Conservation (phyloP, 2,888 invertebrate genomes). For the Caenorhabditis macrosperma region DNA sequence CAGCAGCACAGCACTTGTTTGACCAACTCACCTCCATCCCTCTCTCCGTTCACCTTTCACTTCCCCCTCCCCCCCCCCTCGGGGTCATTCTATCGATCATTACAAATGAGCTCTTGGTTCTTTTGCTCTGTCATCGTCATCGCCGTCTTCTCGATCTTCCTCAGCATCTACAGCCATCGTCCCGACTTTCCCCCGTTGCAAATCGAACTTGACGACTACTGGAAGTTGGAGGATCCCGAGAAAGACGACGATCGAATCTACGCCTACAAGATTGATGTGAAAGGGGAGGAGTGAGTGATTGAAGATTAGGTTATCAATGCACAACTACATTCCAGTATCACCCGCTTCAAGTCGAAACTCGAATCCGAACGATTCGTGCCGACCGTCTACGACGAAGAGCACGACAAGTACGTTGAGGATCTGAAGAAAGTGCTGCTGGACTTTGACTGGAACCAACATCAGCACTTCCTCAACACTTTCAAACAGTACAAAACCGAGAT, state of each 20-base stretch:
- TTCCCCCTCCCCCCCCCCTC: background rate
- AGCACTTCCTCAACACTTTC: constrained; percentile 73
- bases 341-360: constrained; percentile 28
- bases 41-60: background rate
- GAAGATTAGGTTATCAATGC: background rate
- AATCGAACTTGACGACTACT: constrained; percentile 55
- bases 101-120: constrained; percentile 53
- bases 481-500: constrained; percentile 72
- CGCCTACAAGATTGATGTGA: constrained; percentile 35
- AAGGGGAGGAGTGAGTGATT: constrained; percentile 11
- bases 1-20: constrained; percentile 44
- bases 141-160: constrained; percentile 35
- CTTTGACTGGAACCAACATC: constrained; percentile 73
- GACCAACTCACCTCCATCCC: constrained; percentile 33
- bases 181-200: constrained; percentile 44
- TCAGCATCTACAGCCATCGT: constrained; percentile 38
- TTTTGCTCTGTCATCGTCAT: constrained; percentile 37
- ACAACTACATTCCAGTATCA: constrained; percentile 22
- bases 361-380: constrained; percentile 20
- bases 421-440: constrained; percentile 60
- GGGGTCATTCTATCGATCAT: background rate
- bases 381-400: constrained; percentile 8
- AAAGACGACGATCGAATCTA: constrained; percentile 58
- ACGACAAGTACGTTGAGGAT: constrained; percentile 44
- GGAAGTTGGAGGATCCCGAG: constrained; percentile 38